Base-by-base conservation (phyloP, 2,888 invertebrate genomes). In the Eilema griseolum region DNA sequence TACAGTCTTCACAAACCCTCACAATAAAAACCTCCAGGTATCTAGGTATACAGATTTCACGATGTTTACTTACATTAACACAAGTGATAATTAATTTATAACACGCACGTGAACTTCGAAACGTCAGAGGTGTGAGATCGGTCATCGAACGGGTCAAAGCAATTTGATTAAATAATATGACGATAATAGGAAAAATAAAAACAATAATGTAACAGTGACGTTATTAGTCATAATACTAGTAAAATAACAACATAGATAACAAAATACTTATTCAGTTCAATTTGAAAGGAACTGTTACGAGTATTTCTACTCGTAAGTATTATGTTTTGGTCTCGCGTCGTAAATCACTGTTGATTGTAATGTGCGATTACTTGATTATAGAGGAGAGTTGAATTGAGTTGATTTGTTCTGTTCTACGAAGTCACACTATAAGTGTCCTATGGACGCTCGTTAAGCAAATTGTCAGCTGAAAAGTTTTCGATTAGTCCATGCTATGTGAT, bases 321-420 rank as follows among this genome's bases (percentile, higher is more conserved):
- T 41, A 12, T 71, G 61, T 70, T 70, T 73, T 72, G 60, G 61
- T 81, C 64, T 72, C 61, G 60, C 33, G 31, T 67, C 68, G 71
- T 72, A 77, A 79, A 79, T 79, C 70, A 69, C 60, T 26, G 65
- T 73, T 73, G 80, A 75, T 77, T 70, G 75, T 66, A 77, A 79
- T 79, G 57, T 71, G 81, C 64, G 82, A 77, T 77, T 67, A 71
- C 65, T 70, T 75, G 73, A 79, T 77, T 81, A 75, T 72, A 62
- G 66, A 26, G 63, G 65, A 61, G 56, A 46, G 69, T 46, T 63
- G 66, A 69, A 61, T 57, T 66, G 62, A 33, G 68, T 72, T 23
- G 68, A 70, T 75, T 76, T 70, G 61, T 77, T 73, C 67, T 70
- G 61, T 77, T 73, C 67, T 56, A 61, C 69, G 75, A 74, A 73